A percentile compares a stretch with the other conserved stretches of the same genome.
phyloP scores from a whole-genome alignment of 2,797 vertebrate genomes.

The Onychomys torridus region DNA sequence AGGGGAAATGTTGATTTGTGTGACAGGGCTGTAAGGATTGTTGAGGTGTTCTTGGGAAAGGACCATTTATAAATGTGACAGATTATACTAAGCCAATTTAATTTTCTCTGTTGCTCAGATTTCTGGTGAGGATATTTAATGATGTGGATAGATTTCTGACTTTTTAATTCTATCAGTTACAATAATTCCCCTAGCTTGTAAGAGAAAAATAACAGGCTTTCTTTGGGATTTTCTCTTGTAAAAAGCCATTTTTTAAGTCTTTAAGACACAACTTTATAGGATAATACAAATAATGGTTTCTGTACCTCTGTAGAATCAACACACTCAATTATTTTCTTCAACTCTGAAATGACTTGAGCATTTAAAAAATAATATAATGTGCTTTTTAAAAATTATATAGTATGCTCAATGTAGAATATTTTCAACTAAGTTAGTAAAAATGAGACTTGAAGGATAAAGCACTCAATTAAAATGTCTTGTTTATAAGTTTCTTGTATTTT shows the following conservation, averaged over 20 bases:
- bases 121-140: conserved; percentile 82
- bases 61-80: conserved; percentile 70
- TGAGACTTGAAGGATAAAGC: neutral
- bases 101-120: conserved; percentile 73
- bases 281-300: conserved; percentile 16
- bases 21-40: conserved; percentile 57
- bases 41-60: conserved; percentile 65
- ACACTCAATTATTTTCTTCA: conserved; percentile 24
- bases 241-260: conserved; percentile 71
- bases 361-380: neutral
- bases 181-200: conserved; percentile 73
- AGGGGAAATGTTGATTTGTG: conserved; percentile 39
- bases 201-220: conserved; percentile 77
- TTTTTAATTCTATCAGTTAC: conserved; percentile 78
- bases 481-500: conserved; percentile 29
- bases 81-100: conserved; percentile 81
- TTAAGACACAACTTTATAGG: conserved; percentile 57
- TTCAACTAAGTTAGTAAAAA: conserved; percentile 37
- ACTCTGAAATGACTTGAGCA: neutral
- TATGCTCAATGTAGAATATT: conserved; percentile 10
- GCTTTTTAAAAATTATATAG: neutral
- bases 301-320: conserved; percentile 21
- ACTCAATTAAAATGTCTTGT: neutral
- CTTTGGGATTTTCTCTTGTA: conserved; percentile 63
- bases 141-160: conserved; percentile 80